Evolutionary conservation across 2,888 invertebrate species (phyloP), one percentile per base, ranked within the genome.

Genomic region (Torymus texanus): DNA sequence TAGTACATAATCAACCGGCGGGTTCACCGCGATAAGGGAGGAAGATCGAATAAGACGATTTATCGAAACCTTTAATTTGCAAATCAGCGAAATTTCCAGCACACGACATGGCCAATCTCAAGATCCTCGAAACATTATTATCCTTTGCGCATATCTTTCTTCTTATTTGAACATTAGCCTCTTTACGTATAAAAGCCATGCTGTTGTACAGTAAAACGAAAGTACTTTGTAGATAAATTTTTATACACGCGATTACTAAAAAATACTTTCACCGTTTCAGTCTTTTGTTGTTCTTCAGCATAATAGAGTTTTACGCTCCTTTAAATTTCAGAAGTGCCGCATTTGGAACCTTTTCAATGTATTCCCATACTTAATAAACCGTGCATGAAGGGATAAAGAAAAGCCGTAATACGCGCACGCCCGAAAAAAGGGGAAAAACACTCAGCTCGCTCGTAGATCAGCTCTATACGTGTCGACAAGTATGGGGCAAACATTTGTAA

Each of bases 401-500:
- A 51, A 63, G 14, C 41, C 41, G 41, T 41, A 41, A 29, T 29
- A 29, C 29, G 11, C 4, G 55, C 18, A 14, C 16, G 41, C 50
- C 5, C 13, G 18, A 61, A 62, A 61, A 62, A 21, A 74, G 74
- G n/a, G 61, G 78, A 41, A 50, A 61, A 12, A 5, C n/a, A 56
- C 53, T 53, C 53, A 41, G 41, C 58, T 55, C 18, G 13, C 29
- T 24, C 11, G 65, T 58, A 16, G 65, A 59, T 65, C 24, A 71
- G 66, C 24, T 41, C 41, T 56, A 16, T 56, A 16, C 51, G 71
- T 59, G 67, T 72, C 80, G 73, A 77, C 80, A 76, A 76, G 58
- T 67, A 80, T 76, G 41, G 62, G 63, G 68, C 73, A 80, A 80
- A 80, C 68, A 62, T 70, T 74, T 67, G 16, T 4, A 61, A 70